Base-by-base conservation (phyloP, 2,113 vertebrate genomes). In the Neolamprologus cancellatus region DNA sequence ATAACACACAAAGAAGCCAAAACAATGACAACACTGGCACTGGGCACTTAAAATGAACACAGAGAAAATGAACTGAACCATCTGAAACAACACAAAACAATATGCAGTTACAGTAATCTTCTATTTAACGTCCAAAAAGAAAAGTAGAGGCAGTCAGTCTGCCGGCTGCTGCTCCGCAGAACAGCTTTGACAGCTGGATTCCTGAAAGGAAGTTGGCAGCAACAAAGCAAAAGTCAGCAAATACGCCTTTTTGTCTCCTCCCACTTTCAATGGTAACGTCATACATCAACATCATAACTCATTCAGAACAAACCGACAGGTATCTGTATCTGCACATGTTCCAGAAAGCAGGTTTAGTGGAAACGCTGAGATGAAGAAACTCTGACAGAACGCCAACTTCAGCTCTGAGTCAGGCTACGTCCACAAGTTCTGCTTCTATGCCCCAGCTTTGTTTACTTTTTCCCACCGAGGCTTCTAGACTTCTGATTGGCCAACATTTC, bases 121-220 rank as follows among this genome's bases (percentile, higher is more conserved):
- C 44, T 11, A n/a, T 18, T 10, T 48, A 14, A 64, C 9, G n/a
- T 39, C 5, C 30, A 48, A 14, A 50, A 11, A 61, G 13, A 6
- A n/a, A 80, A 4, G 2, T 11, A 41, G n/a, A 13, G 8, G 30
- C 5, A 1, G 48, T 88, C 30, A 92, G 41, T 91, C 57, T 79
- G 89, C 84, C 2, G 20, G 83, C 46, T 5, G 81, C 39, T 46
- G 54, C 23, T 87, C 5, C 0, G 81, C 85, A 18, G 84, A 80
- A 2, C 18, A 95, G 86, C 17, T 52, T 59, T 7, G 84, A 89
- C 71, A 88, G 85, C 78, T 86, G 89, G 3, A 78, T 59, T 25
- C 92, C 93, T 86, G 4, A 69, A 74, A 53, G 36, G 11, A 2
- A 25, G 28, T 66, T 13, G 2, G 8, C 4, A 25, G 6, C 2